phyloP scores from a whole-genome alignment of 2,888 invertebrate species.

The Molorchus minor region DNA sequence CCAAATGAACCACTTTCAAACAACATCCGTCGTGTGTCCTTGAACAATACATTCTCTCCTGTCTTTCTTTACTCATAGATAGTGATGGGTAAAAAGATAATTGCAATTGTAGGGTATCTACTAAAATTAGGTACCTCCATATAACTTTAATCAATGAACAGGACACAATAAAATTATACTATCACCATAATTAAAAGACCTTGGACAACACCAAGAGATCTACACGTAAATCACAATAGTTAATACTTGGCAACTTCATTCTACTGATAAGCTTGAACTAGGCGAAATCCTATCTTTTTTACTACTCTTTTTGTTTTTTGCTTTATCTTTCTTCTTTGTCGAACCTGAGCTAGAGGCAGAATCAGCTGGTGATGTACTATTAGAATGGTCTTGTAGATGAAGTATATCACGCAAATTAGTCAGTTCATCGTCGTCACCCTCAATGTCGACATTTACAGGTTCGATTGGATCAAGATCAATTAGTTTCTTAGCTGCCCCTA shows the following conservation, averaged over 20 bases:
- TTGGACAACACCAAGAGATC: slow-evolving; percentile 26
- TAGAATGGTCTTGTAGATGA: slow-evolving; percentile 56
- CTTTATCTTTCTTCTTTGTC: slow-evolving; percentile 54
- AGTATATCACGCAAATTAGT: slow-evolving; percentile 56
- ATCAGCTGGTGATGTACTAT: slow-evolving; percentile 58
- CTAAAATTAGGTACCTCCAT: too few relatives aligned
- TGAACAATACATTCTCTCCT: too few relatives aligned
- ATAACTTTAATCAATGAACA: too few relatives aligned
- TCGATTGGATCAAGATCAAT: slow-evolving; percentile 49
- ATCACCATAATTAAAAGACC: slow-evolving; percentile 7
- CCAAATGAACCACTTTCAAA: too few relatives aligned
- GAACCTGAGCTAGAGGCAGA: slow-evolving; percentile 54
- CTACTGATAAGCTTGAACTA: slow-evolving; percentile 49
- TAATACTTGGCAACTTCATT: slow-evolving; percentile 37
- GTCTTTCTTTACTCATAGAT: too few relatives aligned
- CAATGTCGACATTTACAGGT: slow-evolving; percentile 55
- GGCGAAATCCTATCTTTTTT: slow-evolving; percentile 55
- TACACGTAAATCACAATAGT: slow-evolving; percentile 27
- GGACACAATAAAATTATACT: too few relatives aligned
- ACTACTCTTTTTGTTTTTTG: slow-evolving; percentile 54
- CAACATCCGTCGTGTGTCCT: too few relatives aligned
- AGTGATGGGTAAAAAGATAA: too few relatives aligned
- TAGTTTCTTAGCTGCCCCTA: slow-evolving; percentile 56
- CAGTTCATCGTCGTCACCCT: slow-evolving; percentile 58
- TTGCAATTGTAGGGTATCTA: too few relatives aligned